Evolutionary conservation across 2,113 vertebrate genomes (phyloP), one percentile per base, ranked within the genome.

Genomic region (Dipodomys merriami): DNA sequence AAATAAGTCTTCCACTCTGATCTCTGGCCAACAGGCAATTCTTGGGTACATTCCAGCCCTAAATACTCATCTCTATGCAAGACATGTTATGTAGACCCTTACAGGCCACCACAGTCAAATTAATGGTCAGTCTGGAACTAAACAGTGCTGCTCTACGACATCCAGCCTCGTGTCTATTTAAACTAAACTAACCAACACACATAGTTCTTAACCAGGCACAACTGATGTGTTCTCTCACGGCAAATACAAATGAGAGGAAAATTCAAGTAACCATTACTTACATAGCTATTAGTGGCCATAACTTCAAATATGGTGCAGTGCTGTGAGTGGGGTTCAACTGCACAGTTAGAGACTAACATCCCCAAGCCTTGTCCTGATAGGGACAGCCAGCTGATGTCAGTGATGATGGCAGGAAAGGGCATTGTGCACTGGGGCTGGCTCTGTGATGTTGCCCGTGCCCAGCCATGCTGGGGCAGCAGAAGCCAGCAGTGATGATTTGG

Each of bases 371-470:
- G 65, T 57, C 57, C 46, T 22, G n/a, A 29, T 60, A 65, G 23
- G n/a, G 19, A 89, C 49, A 30, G 25, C 65, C 22, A 67, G 86
- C 35, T 2, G 3, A 80, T 23, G 33, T 82, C 88, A 83, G 65
- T 9, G 35, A 29, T 62, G 78, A 85, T 0, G 7, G n/a, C 30
- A 76, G 77, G 46, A 74, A 35, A 5, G 46, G 88, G n/a, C 15
- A 81, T 9, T 88, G 49, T 82, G 88, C 44, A 23, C 39, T 16
- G 7, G 67, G 22, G 30, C 72, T 27, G 44, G 91, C 91, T 95
- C 83, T 80, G 29, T 90, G 92, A 94, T 25, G 64, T 57, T 46
- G 15, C 64, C 68, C 60, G 19, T 9, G 80, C 12, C 68, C 7
- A 27, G 30, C 7, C 33, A 10, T 18, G 60, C 10, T 23, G 13